These are phyloP conservation scores for Melinaea menophilus DNA, from an alignment of 2,888 invertebrate genomes.

Conservation along the genomic window DNA sequence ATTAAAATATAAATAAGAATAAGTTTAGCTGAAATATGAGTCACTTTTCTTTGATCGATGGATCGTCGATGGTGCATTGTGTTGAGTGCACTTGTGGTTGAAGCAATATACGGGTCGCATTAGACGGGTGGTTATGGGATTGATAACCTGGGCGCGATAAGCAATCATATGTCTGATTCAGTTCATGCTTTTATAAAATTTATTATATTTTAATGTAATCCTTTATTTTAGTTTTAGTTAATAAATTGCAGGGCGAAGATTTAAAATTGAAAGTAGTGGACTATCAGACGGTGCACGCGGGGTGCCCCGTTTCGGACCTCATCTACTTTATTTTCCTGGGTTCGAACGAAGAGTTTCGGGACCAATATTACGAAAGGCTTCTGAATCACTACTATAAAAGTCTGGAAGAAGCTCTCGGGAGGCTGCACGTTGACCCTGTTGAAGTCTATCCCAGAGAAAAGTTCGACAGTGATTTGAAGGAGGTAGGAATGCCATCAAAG, in stretches of 20 bases:
- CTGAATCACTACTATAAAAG: conserved; percentile 41
- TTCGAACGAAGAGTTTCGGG: conserved; percentile 53
- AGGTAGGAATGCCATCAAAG: conserved; percentile 35
- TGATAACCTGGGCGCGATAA: too few species aligned
- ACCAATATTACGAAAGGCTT: conserved; percentile 35
- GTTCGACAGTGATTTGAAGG: conserved; percentile 47
- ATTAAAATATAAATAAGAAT: too few species aligned
- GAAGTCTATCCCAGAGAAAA: conserved; percentile 45
- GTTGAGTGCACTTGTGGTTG: too few species aligned
- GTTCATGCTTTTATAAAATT: too few species aligned
- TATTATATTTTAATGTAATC: background rate
- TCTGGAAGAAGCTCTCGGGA: conserved; percentile 40
- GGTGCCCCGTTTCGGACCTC: conserved; percentile 49
- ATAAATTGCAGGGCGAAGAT: conserved; percentile 42
- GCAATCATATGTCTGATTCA: too few species aligned
- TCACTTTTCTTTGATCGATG: too few species aligned
- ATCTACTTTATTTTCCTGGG: conserved; percentile 56
- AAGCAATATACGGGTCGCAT: too few species aligned
- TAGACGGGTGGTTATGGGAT: too few species aligned
- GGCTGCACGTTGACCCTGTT: conserved; percentile 42
- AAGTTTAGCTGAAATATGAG: too few species aligned
- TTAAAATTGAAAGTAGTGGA: conserved; percentile 49
- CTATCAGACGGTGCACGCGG: conserved; percentile 53
- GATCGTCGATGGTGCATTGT: too few species aligned
- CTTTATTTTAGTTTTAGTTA: background rate